Conservation (phyloP, 2,113 vertebrate species). For the Malurus elegans region DNA sequence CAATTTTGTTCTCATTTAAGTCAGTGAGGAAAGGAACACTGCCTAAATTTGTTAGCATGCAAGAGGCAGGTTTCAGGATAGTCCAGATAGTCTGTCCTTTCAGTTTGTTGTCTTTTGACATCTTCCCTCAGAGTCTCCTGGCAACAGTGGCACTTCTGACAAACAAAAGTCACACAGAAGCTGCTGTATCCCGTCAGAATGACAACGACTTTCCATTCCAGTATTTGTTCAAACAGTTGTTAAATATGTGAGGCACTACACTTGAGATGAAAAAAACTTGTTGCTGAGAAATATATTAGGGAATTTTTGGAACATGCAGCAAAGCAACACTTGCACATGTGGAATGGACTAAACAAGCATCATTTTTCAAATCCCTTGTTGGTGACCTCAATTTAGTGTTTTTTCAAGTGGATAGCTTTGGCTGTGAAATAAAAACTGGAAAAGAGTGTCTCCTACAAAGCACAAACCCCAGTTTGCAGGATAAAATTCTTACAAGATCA, state of each 20-base stretch:
- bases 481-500: background rate
- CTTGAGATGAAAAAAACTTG: background rate
- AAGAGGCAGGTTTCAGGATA: background rate
- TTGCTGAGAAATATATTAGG: background rate
- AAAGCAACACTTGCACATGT: background rate
- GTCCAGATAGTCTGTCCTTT: slow-evolving; percentile 60
- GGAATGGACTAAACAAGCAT: background rate
- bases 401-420: background rate
- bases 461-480: background rate
- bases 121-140: slow-evolving; percentile 65
- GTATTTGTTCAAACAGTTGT: slow-evolving; percentile 24
- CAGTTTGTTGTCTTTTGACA: slow-evolving; percentile 63
- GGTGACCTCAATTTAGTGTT: background rate
- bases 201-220: slow-evolving; percentile 54
- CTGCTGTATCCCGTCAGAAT: slow-evolving; percentile 62
- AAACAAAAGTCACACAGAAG: slow-evolving; percentile 66
- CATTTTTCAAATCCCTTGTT: background rate
- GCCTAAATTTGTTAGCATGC: slow-evolving; percentile 46
- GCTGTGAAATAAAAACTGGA: background rate
- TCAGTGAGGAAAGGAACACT: background rate
- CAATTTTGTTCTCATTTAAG: background rate
- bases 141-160: slow-evolving; percentile 60
- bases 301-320: background rate
- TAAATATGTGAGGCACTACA: background rate
- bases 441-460: background rate